These are phyloP conservation scores for Leuciscus waleckii DNA, from an alignment of 2,797 vertebrate genomes.

Conservation along the genomic window DNA sequence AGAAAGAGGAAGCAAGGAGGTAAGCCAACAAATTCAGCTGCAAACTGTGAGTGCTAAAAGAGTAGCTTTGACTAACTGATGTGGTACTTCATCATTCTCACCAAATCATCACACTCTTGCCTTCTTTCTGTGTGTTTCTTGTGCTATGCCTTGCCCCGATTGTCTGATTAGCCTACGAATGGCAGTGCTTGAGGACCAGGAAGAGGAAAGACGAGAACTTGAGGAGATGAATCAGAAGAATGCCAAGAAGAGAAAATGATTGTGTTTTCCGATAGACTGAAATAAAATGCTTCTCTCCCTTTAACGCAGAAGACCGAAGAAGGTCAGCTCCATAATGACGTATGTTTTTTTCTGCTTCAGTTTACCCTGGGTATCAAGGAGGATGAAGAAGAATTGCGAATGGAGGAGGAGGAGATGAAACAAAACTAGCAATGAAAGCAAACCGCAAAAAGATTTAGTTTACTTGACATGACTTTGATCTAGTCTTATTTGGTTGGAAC, in stretches of 20 bases:
- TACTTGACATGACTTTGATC: constrained; percentile 4
- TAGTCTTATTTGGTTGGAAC: constrained; percentile 27
- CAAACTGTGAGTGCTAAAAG: neutral
- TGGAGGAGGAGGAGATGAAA: constrained; percentile 74
- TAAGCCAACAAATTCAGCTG: constrained; percentile 63
- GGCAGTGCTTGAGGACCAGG: constrained; percentile 90
- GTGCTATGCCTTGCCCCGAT: constrained; percentile 17
- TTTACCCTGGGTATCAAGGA: constrained; percentile 75
- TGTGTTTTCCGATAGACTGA: neutral
- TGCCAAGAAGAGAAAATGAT: constrained; percentile 70
- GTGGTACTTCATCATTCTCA: constrained; percentile 11
- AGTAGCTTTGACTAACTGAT: neutral
- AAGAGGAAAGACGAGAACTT: constrained; percentile 87
- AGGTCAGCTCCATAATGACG: constrained; percentile 37
- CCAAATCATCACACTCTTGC: constrained; percentile 13
- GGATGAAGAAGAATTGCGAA: constrained; percentile 72
- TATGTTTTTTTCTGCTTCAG: constrained; percentile 56
- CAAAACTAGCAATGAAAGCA: constrained; percentile 59
- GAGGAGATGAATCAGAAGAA: constrained; percentile 81
- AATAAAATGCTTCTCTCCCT: constrained; percentile 15
- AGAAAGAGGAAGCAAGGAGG: constrained; percentile 97
- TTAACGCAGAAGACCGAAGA: neutral
- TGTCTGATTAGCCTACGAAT: constrained; percentile 81
- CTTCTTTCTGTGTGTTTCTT: constrained; percentile 41
- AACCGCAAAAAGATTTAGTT: constrained; percentile 58